Percentiles rank a stretch among this genome's conserved stretches.
These are phyloP conservation scores for Cydia pomonella DNA, from an alignment of 1,140 invertebrate species.

Conservation along the genomic window DNA sequence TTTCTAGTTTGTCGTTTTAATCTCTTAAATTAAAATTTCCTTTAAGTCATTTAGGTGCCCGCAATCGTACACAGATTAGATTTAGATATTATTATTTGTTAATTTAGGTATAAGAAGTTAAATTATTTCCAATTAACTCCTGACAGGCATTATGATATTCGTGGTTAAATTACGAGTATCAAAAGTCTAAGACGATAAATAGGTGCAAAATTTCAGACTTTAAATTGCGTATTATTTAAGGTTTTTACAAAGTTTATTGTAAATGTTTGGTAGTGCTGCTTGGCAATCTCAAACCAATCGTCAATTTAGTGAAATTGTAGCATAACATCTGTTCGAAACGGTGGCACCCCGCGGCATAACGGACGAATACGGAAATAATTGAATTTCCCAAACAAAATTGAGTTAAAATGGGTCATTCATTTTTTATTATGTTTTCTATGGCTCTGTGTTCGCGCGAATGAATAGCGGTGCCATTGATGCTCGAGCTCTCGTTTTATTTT, in stretches of 20 bases:
- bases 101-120: too few relatives aligned
- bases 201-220: too few relatives aligned
- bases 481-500: slow-evolving; percentile 18
- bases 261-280: not conserved
- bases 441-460: slow-evolving; percentile 16
- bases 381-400: slow-evolving; percentile 43
- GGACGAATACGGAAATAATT: slow-evolving; percentile 43
- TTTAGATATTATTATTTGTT: too few relatives aligned
- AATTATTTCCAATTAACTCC: too few relatives aligned
- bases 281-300: slow-evolving; percentile 12
- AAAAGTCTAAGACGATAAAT: too few relatives aligned
- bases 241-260: not conserved
- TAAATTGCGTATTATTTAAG: not conserved
- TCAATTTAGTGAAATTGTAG: slow-evolving; percentile 23
- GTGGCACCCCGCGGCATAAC: slow-evolving; percentile 30
- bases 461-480: slow-evolving; percentile 22
- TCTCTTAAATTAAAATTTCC: too few relatives aligned
- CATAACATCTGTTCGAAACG: slow-evolving; percentile 27
- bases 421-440: slow-evolving; percentile 40
- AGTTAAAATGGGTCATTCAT: slow-evolving; percentile 46
- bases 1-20: too few relatives aligned
- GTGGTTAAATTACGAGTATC: too few relatives aligned
- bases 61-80: not conserved
- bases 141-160: too few relatives aligned
- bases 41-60: not conserved